Evolutionary conservation across 1,140 invertebrate species (phyloP), one percentile per base, ranked within the genome.

Genomic region (Chlorops oryzae): DNA sequence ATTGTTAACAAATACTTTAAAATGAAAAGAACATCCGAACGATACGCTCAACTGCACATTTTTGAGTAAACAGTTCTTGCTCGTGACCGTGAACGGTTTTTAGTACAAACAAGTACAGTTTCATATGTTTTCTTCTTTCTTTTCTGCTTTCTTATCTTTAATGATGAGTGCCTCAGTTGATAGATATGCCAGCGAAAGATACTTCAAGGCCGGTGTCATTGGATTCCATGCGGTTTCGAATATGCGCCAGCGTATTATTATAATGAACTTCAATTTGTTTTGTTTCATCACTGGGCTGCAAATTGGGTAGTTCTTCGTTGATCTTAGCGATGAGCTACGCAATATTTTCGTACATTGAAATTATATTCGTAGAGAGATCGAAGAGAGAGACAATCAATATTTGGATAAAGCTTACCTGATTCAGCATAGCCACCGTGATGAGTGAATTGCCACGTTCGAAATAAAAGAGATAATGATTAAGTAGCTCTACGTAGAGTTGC

Each of bases 261-360:
- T 96, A 93, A 74, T 97, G 92, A 66, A 92, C 92, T 46, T 89
- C 89, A 53, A 97, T 95, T 74, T 96, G 92, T 64, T 97, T 93
- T 2, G 91, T 91, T 73, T 98, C 95, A 63, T 96, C 92, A 47
- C 86, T 92, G 9, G 87, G 83, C 67, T 97, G 95, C 27, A 98
- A 77, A 72, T 91, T 94, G 0, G 91, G 89, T 18, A 97, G 73
- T 64, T 96, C 90, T 60, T 96, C 91, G 54, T 86, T 84, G 22
- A 98, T 92, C 75, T 97, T 96, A 9, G 81, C 81, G 40, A 97
- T 90, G 12, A 98, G 80, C 80, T 97, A 83, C n/a, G n/a, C n/a
- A n/a, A n/a, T n/a, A n/a, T n/a, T n/a, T n/a, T n/a, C n/a, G n/a
- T n/a, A n/a, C n/a, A n/a, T n/a, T n/a, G 22, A 40, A 40, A 40